A percentile compares a stretch with the other conserved stretches of the same genome.
Evolutionary conservation across 1,140 invertebrate species (phyloP).

Genomic region (Choristoneura fumiferana): DNA sequence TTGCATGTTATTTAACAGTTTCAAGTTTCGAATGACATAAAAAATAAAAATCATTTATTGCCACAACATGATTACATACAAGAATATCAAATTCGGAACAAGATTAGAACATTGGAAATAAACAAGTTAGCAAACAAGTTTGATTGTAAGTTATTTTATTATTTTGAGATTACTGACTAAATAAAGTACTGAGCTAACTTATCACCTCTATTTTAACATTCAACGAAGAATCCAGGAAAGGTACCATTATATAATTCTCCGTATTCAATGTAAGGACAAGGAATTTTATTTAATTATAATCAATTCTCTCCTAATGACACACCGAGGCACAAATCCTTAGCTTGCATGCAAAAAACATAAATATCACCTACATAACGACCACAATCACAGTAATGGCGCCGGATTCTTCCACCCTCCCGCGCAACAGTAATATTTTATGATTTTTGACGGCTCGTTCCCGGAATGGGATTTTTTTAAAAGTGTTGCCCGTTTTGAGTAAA

Average conservation of each 20-base stretch:
- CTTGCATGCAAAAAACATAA: slow-evolving; percentile 5
- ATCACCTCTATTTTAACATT: not conserved
- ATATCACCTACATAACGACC: slow-evolving; percentile 5
- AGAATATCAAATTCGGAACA: no score
- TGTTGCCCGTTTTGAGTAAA: slow-evolving; percentile 12
- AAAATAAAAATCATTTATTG: no score
- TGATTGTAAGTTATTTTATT: not conserved
- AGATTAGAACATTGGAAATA: not conserved
- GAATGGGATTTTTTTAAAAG: slow-evolving; percentile 14
- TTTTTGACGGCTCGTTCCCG: slow-evolving; percentile 16
- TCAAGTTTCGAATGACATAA: not conserved
- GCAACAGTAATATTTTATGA: slow-evolving; percentile 14
- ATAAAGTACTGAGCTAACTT: not conserved
- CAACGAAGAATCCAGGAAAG: not conserved
- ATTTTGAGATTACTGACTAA: not conserved
- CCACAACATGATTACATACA: no score
- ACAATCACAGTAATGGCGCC: slow-evolving; percentile 17
- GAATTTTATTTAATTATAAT: not conserved
- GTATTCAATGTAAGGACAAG: not conserved
- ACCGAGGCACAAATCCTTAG: not conserved
- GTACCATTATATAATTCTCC: not conserved
- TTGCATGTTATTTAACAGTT: no score
- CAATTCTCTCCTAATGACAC: no score
- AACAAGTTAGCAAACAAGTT: not conserved
- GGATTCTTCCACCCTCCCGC: slow-evolving; percentile 14